Evolutionary conservation across 2,888 invertebrate genomes (phyloP).

Genomic region (Ophraella communa): DNA sequence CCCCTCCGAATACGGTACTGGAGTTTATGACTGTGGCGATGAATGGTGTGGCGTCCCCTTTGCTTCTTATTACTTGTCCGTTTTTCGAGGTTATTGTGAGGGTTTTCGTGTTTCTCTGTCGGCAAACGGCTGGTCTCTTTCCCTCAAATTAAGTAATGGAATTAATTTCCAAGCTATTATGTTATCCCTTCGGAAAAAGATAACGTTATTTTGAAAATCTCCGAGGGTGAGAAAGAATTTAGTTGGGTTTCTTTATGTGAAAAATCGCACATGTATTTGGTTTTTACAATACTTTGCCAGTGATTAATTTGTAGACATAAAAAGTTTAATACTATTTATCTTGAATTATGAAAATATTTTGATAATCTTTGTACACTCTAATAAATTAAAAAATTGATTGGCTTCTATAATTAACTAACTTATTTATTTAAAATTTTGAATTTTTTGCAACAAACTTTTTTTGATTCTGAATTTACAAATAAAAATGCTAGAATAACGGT

Average conservation of each 20-base stretch:
- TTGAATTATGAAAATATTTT: too few species aligned
- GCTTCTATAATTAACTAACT: too few species aligned
- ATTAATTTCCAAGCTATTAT: conserved; percentile 21
- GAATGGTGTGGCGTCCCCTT: neutral
- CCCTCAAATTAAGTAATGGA: conserved; percentile 21
- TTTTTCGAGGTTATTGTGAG: conserved; percentile 7
- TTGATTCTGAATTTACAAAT: neutral
- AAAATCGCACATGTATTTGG: neutral
- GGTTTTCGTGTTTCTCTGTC: neutral
- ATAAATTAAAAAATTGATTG: too few species aligned
- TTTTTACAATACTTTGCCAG: neutral
- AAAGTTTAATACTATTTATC: neutral
- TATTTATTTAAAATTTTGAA: too few species aligned
- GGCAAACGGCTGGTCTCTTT: conserved; percentile 4
- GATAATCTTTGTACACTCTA: too few species aligned
- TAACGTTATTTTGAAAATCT: neutral
- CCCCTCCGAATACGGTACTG: neutral
- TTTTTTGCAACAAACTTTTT: too few species aligned
- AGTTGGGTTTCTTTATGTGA: neutral
- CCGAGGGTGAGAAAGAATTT: neutral
- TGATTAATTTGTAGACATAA: neutral
- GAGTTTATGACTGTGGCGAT: neutral
- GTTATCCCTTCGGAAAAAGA: conserved; percentile 15
- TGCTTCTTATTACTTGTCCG: conserved; percentile 1
- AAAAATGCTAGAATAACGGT: neutral